phyloP scores from a whole-genome alignment of 2,888 invertebrate genomes.

The Cosmia pyralina region DNA sequence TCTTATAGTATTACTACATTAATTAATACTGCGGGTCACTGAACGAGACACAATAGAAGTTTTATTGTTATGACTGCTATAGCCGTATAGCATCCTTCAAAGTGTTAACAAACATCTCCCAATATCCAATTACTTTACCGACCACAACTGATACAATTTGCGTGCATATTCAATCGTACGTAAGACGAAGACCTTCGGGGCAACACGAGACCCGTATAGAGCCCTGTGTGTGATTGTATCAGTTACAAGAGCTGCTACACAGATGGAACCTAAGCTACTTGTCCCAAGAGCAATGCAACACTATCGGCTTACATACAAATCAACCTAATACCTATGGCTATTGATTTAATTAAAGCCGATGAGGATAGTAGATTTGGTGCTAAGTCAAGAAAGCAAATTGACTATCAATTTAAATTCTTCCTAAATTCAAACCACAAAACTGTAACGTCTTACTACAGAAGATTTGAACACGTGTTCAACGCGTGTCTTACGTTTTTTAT shows the following conservation, averaged over 20 bases:
- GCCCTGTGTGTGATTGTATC: constrained; percentile 56
- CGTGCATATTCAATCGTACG: constrained; percentile 20
- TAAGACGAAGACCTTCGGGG: constrained; percentile 24
- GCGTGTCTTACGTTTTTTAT: too few species aligned
- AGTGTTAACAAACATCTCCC: neutral
- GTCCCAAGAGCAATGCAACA: constrained; percentile 47
- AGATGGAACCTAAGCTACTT: constrained; percentile 29
- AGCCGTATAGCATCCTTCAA: too few species aligned
- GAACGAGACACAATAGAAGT: too few species aligned
- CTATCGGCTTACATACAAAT: constrained; percentile 48
- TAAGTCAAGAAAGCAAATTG: neutral
- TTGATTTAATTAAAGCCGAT: constrained; percentile 16
- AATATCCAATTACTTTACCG: constrained; percentile 13
- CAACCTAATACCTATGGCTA: constrained; percentile 22
- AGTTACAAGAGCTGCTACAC: constrained; percentile 43
- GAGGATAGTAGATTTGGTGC: neutral
- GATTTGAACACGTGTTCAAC: too few species aligned
- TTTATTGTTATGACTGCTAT: too few species aligned
- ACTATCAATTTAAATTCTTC: neutral
- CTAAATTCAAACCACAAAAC: neutral
- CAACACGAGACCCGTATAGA: constrained; percentile 26
- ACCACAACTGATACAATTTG: constrained; percentile 35
- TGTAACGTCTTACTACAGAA: neutral
- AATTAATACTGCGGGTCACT: neutral
- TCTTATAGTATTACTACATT: neutral